Evolutionary conservation across 2,888 invertebrate genomes (phyloP).

Genomic region (Pandemis corylana): DNA sequence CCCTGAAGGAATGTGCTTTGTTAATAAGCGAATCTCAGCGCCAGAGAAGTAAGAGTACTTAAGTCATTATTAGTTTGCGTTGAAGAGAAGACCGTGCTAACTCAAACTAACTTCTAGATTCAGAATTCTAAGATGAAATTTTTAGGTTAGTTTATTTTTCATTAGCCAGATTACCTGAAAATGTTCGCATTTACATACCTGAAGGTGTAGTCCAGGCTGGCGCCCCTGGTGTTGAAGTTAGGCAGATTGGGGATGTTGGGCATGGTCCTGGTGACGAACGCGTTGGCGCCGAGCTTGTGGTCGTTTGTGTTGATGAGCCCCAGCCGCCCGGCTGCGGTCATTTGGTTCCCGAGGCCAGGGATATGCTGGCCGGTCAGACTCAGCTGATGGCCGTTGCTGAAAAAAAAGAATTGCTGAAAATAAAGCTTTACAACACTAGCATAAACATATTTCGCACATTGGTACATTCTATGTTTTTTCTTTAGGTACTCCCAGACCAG

Average conservation of each 20-base stretch:
- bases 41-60: too few species aligned
- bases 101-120: too few species aligned
- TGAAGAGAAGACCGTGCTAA: too few species aligned
- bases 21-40: not conserved
- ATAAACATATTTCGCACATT: too few species aligned
- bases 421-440: too few species aligned
- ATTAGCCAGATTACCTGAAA: too few species aligned
- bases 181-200: constrained; percentile 40
- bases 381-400: constrained; percentile 43
- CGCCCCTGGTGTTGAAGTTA: constrained; percentile 50
- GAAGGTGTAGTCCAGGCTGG: constrained; percentile 49
- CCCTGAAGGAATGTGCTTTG: constrained; percentile 44
- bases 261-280: constrained; percentile 49
- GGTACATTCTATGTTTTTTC: too few species aligned
- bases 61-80: too few species aligned
- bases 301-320: constrained; percentile 46
- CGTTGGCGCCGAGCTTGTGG: constrained; percentile 50
- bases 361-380: constrained; percentile 45
- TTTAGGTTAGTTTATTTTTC: too few species aligned
- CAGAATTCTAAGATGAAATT: too few species aligned
- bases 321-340: constrained; percentile 46
- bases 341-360: constrained; percentile 48
- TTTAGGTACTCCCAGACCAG: too few species aligned
- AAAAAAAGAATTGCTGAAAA: not conserved
- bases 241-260: constrained; percentile 47